These are phyloP conservation scores for Laothoe populi DNA, from an alignment of 2,888 invertebrate species.

Conservation along the genomic window DNA sequence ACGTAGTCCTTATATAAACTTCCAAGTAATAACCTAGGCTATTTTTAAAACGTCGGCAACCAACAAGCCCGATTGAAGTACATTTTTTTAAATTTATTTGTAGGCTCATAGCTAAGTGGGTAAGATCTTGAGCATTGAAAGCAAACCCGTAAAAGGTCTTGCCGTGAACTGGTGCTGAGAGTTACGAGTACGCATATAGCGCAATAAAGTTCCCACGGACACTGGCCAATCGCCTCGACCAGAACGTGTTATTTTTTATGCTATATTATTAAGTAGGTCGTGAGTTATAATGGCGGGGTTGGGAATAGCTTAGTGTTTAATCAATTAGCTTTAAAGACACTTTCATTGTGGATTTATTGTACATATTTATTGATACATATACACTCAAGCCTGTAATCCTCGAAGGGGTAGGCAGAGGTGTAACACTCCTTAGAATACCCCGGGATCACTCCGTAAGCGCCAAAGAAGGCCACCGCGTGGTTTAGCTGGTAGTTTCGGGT, in stretches of 20 bases:
- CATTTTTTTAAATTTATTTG: conserved; percentile 10
- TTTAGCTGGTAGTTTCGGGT: too few relatives aligned
- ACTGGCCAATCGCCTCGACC: conserved; percentile 50
- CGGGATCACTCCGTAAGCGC: too few relatives aligned
- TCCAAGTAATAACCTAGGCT: not conserved
- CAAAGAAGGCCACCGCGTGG: too few relatives aligned
- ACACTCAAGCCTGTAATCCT: too few relatives aligned
- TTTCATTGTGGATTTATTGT: not conserved
- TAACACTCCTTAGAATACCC: too few relatives aligned
- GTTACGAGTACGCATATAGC: conserved; percentile 36
- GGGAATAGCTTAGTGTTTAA: not conserved
- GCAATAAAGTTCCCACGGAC: conserved; percentile 60
- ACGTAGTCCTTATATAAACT: not conserved
- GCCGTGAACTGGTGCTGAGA: conserved; percentile 43
- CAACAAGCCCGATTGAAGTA: not conserved
- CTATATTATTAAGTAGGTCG: conserved; percentile 28
- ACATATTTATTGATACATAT: too few relatives aligned
- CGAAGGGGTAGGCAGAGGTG: too few relatives aligned
- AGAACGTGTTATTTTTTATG: conserved; percentile 50
- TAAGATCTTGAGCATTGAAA: conserved; percentile 47
- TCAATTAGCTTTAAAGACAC: not conserved
- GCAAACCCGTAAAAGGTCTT: conserved; percentile 48
- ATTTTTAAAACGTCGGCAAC: conserved; percentile 20
- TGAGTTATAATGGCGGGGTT: conserved; percentile 1
- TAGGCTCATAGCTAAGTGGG: conserved; percentile 22